Percentiles rank a stretch among this genome's conserved stretches.
phyloP scores from a whole-genome alignment of 2,888 invertebrate species.

The Parochlus steinenii region DNA sequence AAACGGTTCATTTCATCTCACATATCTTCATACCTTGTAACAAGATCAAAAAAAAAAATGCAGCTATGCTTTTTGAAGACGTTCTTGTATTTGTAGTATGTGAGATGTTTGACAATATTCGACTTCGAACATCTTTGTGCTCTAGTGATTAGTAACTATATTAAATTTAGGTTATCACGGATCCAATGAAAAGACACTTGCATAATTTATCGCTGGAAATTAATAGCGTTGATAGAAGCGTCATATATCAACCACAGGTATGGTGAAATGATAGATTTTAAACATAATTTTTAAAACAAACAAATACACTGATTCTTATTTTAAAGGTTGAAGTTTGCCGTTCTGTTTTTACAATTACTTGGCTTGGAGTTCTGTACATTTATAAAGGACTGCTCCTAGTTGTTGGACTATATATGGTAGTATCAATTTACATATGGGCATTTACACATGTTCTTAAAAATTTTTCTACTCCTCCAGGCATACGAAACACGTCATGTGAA shows the following conservation, averaged over 20 bases:
- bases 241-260: constrained; percentile 75
- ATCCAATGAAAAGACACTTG: constrained; percentile 74
- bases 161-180: constrained; percentile 44
- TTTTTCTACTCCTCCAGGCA: no score
- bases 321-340: constrained; percentile 75
- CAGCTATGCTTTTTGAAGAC: no score
- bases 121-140: no score
- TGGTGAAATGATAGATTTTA: constrained; percentile 19
- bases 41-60: no score
- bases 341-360: constrained; percentile 72
- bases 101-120: no score
- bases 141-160: no score
- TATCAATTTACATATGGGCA: no score
- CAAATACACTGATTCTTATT: constrained; percentile 13
- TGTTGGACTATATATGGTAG: constrained; percentile 87
- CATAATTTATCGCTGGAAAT: constrained; percentile 69
- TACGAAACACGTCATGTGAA: constrained; percentile 90
- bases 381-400: constrained; percentile 78
- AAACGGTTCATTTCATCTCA: no score
- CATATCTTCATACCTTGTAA: no score
- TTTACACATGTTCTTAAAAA: no score
- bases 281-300: no score
- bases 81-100: no score
- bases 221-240: constrained; percentile 56
- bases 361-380: constrained; percentile 78